These are phyloP conservation scores for Trichechus manatus DNA, from an alignment of 2,113 vertebrate species.

Conservation along the genomic window DNA sequence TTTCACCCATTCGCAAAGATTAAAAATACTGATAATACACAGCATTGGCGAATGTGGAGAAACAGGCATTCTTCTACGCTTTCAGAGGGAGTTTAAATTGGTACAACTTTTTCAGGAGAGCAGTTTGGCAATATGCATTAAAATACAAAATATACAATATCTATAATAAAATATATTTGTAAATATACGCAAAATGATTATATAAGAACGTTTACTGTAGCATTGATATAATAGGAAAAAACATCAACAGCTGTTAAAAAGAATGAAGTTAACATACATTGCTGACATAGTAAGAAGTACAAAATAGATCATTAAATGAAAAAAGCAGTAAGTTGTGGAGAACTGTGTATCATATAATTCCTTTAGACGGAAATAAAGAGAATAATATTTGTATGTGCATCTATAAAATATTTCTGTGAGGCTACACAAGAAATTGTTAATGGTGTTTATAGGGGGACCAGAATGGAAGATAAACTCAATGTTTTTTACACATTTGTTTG, in stretches of 20 bases:
- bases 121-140: neutral
- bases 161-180: neutral
- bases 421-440: neutral
- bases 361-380: neutral
- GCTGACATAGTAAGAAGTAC: neutral
- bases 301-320: neutral
- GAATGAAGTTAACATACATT: neutral
- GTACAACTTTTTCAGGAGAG: neutral
- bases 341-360: neutral
- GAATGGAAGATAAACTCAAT: neutral
- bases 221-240: neutral
- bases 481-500: neutral
- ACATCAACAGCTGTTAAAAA: neutral
- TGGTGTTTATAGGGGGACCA: neutral
- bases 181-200: neutral
- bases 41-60: neutral
- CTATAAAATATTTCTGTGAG: neutral
- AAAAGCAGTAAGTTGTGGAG: neutral
- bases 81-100: neutral
- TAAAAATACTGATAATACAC: neutral
- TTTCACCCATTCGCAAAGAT: neutral
- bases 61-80: neutral
- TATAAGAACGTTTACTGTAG: neutral
- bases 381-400: neutral
- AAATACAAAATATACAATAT: neutral